A percentile compares a stretch with the other conserved stretches of the same genome.
These are phyloP conservation scores for Dugesia japonica DNA, from an alignment of 2,888 invertebrate genomes.

Conservation along the genomic window DNA sequence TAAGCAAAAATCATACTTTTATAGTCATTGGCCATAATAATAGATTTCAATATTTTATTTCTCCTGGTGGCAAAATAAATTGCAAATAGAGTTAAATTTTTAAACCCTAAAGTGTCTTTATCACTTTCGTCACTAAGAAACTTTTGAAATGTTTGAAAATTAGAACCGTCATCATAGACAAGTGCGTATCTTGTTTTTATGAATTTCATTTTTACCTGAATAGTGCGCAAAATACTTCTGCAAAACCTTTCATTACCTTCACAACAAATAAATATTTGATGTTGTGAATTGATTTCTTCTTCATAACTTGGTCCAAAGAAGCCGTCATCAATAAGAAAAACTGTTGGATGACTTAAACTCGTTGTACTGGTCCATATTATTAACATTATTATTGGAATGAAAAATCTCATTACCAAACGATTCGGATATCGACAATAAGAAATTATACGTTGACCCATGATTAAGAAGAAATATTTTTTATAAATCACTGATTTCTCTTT, in stretches of 20 bases:
- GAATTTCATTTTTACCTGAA: neutral
- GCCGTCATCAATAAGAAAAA: neutral
- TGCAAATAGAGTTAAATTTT: neutral
- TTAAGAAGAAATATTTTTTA: neutral
- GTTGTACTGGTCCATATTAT: neutral
- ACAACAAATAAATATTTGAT: neutral
- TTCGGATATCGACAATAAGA: neutral
- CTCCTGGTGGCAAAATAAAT: neutral
- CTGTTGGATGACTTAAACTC: neutral
- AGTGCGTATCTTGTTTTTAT: neutral
- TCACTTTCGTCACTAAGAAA: neutral
- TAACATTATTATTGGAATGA: neutral
- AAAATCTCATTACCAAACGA: neutral
- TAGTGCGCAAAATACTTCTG: neutral
- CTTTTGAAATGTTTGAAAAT: neutral
- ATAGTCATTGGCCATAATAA: neutral
- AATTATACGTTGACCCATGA: neutral
- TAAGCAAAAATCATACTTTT: neutral
- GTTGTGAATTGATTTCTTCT: neutral
- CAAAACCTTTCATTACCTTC: neutral
- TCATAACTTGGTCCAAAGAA: neutral
- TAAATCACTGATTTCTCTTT: neutral
- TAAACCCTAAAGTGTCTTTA: neutral
- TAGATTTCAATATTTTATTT: neutral
- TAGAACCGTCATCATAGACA: neutral